phyloP scores from a whole-genome alignment of 1,140 invertebrate species.

The Aphelenchoides besseyi region DNA sequence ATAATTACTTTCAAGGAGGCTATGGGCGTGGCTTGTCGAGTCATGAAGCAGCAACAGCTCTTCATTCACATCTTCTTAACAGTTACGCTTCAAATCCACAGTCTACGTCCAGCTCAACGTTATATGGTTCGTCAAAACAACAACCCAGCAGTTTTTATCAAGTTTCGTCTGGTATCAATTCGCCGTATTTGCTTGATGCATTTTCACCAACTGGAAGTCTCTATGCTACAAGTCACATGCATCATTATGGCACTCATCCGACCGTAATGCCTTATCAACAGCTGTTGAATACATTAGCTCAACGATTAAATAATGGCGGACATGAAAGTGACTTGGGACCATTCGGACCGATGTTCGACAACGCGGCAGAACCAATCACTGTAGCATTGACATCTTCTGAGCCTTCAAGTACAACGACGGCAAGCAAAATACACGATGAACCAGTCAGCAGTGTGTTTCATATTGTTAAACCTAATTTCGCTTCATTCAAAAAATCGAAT shows the following conservation, averaged over 20 bases:
- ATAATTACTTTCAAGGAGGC: conserved; percentile 10
- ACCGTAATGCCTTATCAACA: neutral
- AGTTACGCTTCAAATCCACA: neutral
- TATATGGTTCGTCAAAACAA: neutral
- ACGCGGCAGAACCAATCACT: neutral
- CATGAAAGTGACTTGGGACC: neutral
- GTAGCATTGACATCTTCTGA: neutral
- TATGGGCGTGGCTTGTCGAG: neutral
- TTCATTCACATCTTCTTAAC: conserved; percentile 7
- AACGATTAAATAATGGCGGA: neutral
- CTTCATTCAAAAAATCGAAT: neutral
- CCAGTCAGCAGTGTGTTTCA: neutral
- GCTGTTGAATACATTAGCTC: neutral
- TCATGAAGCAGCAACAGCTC: neutral
- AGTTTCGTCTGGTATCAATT: neutral
- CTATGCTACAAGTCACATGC: conserved; percentile 14
- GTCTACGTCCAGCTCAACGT: neutral
- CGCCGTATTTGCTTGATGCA: conserved; percentile 1
- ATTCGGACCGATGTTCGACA: conserved; percentile 11
- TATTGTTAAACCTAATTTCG: conserved; percentile 2
- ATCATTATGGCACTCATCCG: conserved; percentile 6
- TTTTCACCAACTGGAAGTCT: neutral
- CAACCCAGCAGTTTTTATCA: conserved; percentile 14
- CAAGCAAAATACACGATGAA: neutral
- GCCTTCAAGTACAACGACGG: neutral